Evolutionary conservation across 2,797 vertebrate genomes (phyloP).

Genomic region (Pteronotus mesoamericanus): DNA sequence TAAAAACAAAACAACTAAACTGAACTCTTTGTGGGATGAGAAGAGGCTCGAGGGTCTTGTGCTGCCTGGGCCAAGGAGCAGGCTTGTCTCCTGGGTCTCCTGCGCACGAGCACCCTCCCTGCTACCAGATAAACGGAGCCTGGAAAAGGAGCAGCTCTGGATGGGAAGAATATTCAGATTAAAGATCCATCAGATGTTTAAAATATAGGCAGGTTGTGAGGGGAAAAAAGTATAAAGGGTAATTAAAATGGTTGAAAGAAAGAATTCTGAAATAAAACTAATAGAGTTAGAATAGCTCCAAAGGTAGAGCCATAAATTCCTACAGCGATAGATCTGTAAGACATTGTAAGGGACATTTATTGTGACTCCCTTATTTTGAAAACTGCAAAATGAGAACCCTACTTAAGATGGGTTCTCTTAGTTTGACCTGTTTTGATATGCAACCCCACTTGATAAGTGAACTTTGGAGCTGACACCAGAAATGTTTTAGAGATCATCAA

Average conservation of each 20-base stretch:
- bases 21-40: neutral
- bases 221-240: neutral
- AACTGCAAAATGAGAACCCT: neutral
- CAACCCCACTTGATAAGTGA: neutral
- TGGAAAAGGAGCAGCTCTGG: neutral
- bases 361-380: neutral
- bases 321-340: neutral
- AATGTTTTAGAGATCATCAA: neutral
- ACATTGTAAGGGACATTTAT: neutral
- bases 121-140: neutral
- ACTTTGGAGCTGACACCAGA: neutral
- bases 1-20: neutral
- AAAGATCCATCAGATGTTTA: neutral
- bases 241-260: neutral
- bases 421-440: too few species aligned
- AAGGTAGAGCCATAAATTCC: neutral
- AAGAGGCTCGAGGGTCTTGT: neutral
- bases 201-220: neutral
- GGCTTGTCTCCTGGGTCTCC: neutral
- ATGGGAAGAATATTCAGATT: neutral
- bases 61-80: neutral
- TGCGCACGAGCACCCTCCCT: too few species aligned
- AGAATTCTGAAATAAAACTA: neutral
- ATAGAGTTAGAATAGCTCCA: neutral
- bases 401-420: neutral